Base-by-base conservation (phyloP, 23 tunicate genomes). In the Oikopleura vanhoeffeni region DNA sequence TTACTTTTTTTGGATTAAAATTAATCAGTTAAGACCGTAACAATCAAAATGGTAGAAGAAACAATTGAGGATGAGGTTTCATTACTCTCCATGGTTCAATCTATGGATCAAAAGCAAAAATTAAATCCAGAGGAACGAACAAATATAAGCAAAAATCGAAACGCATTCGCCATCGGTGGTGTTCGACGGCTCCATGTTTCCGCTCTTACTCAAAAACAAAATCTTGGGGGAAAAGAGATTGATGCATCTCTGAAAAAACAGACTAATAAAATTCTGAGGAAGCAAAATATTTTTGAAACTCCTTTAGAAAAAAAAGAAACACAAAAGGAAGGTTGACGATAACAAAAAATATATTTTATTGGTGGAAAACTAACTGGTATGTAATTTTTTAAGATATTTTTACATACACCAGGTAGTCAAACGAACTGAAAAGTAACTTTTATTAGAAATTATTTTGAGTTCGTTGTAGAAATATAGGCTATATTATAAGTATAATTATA, bases 21-120 rank as follows among this genome's bases (percentile, higher is more conserved):
- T n/a, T n/a, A n/a, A n/a, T n/a, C n/a, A n/a, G n/a, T n/a, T n/a
- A n/a, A n/a, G n/a, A n/a, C n/a, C n/a, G n/a, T n/a, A n/a, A n/a
- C n/a, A n/a, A n/a, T n/a, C n/a, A n/a, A n/a, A n/a, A n/a, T n/a
- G n/a, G n/a, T n/a, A n/a, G n/a, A n/a, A n/a, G n/a, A n/a, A n/a
- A n/a, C n/a, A n/a, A n/a, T n/a, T n/a, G 79, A 32, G 36, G 79
- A 71, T 33, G 79, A 71, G 34, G 79, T 71, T 18, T 71, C 79
- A 18, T 38, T 71, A 18, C 35, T 71, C 2, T 3, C 27, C 2
- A 30, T 30, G 79, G 35, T 32, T 13, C 27, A 71, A 30, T 2
- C 3, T 18, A 28, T 71, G 32, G 32, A 28, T 71, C 36, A 71
- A 2, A 71, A 71, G 79, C 34, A 71, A 30, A 18, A 28, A 32